These are phyloP conservation scores for Aptenodytes forsteri DNA, from an alignment of 2,113 vertebrate genomes.

Conservation along the genomic window DNA sequence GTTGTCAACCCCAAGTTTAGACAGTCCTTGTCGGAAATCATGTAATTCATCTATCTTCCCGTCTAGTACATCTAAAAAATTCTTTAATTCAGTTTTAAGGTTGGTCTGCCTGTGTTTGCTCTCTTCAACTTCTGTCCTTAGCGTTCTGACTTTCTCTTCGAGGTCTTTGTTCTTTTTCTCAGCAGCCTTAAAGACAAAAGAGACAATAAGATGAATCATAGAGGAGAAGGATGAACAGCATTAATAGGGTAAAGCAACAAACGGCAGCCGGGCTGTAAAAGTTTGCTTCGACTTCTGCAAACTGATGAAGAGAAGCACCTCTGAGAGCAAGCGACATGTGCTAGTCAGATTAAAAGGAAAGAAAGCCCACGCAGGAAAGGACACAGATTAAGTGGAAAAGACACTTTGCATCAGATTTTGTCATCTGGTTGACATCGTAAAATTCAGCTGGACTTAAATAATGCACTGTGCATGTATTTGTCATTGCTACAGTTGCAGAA, in stretches of 20 bases:
- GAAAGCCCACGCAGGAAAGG: neutral
- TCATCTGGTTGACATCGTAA: neutral
- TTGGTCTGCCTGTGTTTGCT: constrained; percentile 86
- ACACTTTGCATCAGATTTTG: constrained; percentile 42
- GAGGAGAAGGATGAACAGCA: neutral
- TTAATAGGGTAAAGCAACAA: neutral
- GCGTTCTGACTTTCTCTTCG: constrained; percentile 81
- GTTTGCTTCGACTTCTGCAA: neutral
- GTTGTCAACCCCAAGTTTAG: constrained; percentile 89
- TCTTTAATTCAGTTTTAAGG: constrained; percentile 92
- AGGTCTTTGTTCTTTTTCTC: constrained; percentile 88
- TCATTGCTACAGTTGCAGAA: neutral
- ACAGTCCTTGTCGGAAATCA: constrained; percentile 91
- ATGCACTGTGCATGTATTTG: constrained; percentile 15
- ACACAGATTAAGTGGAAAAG: constrained; percentile 42
- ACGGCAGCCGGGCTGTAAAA: neutral
- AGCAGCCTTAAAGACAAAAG: constrained; percentile 78
- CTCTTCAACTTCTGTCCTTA: constrained; percentile 86
- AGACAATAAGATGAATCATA: neutral
- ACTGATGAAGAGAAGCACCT: neutral
- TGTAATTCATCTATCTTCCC: constrained; percentile 96
- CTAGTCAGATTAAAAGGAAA: neutral
- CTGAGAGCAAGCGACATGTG: neutral
- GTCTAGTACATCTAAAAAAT: constrained; percentile 91
- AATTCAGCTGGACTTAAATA: constrained; percentile 41